Evolutionary conservation across 2,888 invertebrate genomes (phyloP).

Genomic region (Steinernema scapterisci): DNA sequence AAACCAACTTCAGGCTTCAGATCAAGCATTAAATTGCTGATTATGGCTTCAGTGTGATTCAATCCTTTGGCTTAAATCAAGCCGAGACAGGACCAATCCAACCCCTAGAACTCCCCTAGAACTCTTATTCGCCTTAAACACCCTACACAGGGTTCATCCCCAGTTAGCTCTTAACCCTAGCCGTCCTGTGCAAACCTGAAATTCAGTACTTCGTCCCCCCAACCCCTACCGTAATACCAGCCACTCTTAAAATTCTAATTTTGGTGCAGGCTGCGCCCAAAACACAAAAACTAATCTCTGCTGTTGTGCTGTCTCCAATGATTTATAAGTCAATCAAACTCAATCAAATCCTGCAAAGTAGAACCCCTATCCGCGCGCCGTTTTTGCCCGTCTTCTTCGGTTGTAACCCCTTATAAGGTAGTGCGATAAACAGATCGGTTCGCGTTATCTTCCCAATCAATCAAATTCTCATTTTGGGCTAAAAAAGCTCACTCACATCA

Average conservation of each 20-base stretch:
- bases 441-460: slow-evolving; percentile 24
- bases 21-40: no score
- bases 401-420: slow-evolving; percentile 31
- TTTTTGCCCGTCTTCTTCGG: neutral
- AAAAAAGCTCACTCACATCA: neutral
- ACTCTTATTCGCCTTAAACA: no score
- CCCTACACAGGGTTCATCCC: no score
- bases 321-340: slow-evolving; percentile 21
- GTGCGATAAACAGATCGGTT: slow-evolving; percentile 31
- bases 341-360: slow-evolving; percentile 26
- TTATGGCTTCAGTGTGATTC: no score
- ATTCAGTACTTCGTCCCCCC: no score
- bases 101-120: no score
- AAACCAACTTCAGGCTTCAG: no score
- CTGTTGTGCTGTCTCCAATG: neutral
- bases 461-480: slow-evolving; percentile 3
- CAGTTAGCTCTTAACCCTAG: no score
- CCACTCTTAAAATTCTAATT: neutral
- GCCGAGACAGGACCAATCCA: no score
- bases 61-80: no score
- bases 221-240: no score
- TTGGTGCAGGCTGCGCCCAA: neutral
- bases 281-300: slow-evolving; percentile 5
- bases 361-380: slow-evolving; percentile 12
- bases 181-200: no score